Evolutionary conservation across 2,113 vertebrate species (phyloP).

Genomic region (Cisticola juncidis): DNA sequence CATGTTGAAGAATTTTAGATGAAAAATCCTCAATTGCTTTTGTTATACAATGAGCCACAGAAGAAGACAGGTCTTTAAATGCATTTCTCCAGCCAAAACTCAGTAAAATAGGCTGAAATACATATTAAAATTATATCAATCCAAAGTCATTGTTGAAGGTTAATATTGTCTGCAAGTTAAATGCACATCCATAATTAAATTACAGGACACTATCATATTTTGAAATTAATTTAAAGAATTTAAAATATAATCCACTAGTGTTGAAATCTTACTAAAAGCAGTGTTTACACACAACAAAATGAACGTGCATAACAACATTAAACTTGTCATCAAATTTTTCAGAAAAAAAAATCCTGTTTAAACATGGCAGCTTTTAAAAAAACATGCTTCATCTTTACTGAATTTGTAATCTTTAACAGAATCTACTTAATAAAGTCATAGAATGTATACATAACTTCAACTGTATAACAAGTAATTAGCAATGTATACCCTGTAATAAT

Average conservation of each 20-base stretch:
- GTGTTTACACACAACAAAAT: constrained; percentile 18
- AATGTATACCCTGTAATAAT: constrained; percentile 5
- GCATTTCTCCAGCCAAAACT: constrained; percentile 90
- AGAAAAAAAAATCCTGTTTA: constrained; percentile 34
- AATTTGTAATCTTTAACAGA: not conserved
- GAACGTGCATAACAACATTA: not conserved
- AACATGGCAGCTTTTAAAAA: constrained; percentile 42
- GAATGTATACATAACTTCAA: constrained; percentile 35
- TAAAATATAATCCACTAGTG: not conserved
- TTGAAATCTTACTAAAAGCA: constrained; percentile 38
- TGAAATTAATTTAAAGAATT: not conserved
- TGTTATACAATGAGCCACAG: constrained; percentile 84
- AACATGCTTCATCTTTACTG: not conserved
- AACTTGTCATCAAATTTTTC: constrained; percentile 11
- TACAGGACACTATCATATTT: not conserved
- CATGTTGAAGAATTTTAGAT: constrained; percentile 82
- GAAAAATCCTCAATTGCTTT: constrained; percentile 84
- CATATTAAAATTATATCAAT: constrained; percentile 32
- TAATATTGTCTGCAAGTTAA: constrained; percentile 16
- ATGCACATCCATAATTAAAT: not conserved
- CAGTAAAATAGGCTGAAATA: constrained; percentile 77
- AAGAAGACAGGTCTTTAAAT: constrained; percentile 82
- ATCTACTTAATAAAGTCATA: constrained; percentile 43
- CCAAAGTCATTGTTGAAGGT: not conserved
- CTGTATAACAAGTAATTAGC: constrained; percentile 34